Evolutionary conservation across 1,140 invertebrate species (phyloP).

Genomic region (Melitaea cinxia): DNA sequence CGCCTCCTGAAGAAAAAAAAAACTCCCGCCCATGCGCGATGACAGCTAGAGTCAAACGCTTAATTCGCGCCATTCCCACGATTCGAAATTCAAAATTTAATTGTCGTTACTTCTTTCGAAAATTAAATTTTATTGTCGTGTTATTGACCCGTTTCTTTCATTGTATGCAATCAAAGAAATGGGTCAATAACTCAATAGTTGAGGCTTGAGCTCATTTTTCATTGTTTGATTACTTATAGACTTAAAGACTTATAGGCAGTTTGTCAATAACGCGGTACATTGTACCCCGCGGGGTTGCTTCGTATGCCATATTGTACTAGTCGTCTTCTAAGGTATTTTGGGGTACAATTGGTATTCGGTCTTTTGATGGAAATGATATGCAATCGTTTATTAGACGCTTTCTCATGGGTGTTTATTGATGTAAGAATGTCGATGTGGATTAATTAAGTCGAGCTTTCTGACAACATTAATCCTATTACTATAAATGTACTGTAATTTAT

Average conservation of each 20-base stretch:
- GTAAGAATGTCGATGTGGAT: slow-evolving; percentile 8
- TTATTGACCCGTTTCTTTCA: too few relatives aligned
- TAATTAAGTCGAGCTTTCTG: slow-evolving; percentile 12
- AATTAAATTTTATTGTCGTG: too few relatives aligned
- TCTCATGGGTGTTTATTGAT: slow-evolving; percentile 56
- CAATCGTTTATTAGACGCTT: slow-evolving; percentile 69
- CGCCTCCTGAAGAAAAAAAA: slow-evolving; percentile 52
- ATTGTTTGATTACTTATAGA: slow-evolving; percentile 76
- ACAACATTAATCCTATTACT: neutral
- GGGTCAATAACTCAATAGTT: too few relatives aligned
- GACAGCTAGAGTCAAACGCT: slow-evolving; percentile 63
- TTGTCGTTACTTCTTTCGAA: too few relatives aligned
- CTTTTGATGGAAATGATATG: slow-evolving; percentile 76
- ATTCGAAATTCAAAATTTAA: slow-evolving; percentile 70
- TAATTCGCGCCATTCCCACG: slow-evolving; percentile 73
- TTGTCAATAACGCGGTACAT: slow-evolving; percentile 67
- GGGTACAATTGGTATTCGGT: slow-evolving; percentile 48
- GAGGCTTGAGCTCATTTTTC: slow-evolving; percentile 56
- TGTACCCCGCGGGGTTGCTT: slow-evolving; percentile 55
- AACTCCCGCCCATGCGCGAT: slow-evolving; percentile 56
- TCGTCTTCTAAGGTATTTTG: slow-evolving; percentile 52
- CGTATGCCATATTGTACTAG: slow-evolving; percentile 35
- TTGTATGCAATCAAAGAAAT: slow-evolving; percentile 75
- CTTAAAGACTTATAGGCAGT: slow-evolving; percentile 77
- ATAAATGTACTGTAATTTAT: neutral